Conservation (phyloP, 2,113 vertebrate genomes). For the Argyrosomus japonicus region DNA sequence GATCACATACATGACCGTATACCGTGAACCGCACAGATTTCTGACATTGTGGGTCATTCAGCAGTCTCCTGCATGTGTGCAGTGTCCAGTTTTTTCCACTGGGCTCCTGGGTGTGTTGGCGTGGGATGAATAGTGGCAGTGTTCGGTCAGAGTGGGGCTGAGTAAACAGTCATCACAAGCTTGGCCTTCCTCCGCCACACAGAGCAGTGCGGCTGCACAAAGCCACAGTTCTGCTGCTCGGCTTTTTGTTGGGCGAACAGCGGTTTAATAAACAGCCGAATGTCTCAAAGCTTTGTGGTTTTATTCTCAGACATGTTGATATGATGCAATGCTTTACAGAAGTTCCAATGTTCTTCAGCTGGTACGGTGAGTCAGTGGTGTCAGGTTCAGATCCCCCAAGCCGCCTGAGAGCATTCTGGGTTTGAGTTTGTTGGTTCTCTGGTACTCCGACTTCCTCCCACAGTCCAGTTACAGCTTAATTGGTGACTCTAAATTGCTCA, state of each 20-base stretch:
- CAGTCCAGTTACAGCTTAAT: too few species aligned
- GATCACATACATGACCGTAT: too few species aligned
- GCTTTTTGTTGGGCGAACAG: background rate
- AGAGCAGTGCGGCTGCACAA: constrained; percentile 2
- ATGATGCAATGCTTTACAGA: background rate
- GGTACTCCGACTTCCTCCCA: too few species aligned
- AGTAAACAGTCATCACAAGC: constrained; percentile 74
- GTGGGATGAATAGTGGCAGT: constrained; percentile 69
- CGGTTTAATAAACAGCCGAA: background rate
- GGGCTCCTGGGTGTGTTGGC: constrained; percentile 37
- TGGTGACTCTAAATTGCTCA: too few species aligned
- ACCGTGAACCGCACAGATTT: background rate
- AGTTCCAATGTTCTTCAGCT: background rate
- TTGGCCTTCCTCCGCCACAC: constrained; percentile 21
- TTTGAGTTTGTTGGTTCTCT: too few species aligned
- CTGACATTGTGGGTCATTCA: background rate
- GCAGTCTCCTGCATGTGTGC: constrained; percentile 16
- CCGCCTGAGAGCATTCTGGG: too few species aligned
- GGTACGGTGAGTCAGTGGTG: too few species aligned
- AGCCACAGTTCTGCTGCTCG: constrained; percentile 25
- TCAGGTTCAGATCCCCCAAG: too few species aligned
- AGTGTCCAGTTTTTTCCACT: constrained; percentile 47
- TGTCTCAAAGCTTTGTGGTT: too few species aligned
- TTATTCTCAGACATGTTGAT: background rate
- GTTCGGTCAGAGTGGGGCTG: constrained; percentile 60